Conservation (phyloP, 2,797 vertebrate genomes). For the Phoxinus dragarum region DNA sequence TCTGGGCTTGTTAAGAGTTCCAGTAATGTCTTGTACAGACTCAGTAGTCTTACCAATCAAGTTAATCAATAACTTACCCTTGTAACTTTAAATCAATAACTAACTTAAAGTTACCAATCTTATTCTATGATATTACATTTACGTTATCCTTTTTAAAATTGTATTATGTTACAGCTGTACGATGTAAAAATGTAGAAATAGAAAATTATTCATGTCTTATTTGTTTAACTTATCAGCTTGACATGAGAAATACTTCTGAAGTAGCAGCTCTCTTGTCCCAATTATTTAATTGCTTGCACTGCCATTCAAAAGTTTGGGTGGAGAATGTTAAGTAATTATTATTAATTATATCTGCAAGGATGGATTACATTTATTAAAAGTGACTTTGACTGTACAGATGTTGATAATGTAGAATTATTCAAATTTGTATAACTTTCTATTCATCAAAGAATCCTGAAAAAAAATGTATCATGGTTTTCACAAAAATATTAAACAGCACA, state of each 20-base stretch:
- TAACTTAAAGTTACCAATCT: background rate
- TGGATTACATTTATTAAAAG: background rate
- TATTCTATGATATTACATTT: background rate
- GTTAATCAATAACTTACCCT: too few relatives aligned
- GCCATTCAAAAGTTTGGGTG: background rate
- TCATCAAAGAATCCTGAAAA: background rate
- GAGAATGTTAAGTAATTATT: background rate
- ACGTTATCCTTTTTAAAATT: background rate
- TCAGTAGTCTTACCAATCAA: background rate
- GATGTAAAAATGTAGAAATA: background rate
- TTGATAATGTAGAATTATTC: background rate
- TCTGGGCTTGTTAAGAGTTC: slow-evolving; percentile 36
- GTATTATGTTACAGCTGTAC: background rate
- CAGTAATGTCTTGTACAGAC: slow-evolving; percentile 27
- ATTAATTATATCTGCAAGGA: background rate
- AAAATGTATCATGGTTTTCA: background rate
- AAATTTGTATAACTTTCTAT: background rate
- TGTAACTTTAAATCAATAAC: too few relatives aligned
- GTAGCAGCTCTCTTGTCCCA: background rate
- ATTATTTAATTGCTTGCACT: background rate
- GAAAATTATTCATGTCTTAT: background rate
- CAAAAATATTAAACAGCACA: background rate
- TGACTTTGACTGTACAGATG: background rate
- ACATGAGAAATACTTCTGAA: background rate
- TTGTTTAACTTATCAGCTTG: background rate